A percentile compares a stretch with the other conserved stretches of the same genome.
These are phyloP conservation scores for Caenorhabditis japonica DNA, from an alignment of 2,888 invertebrate genomes.

Conservation along the genomic window DNA sequence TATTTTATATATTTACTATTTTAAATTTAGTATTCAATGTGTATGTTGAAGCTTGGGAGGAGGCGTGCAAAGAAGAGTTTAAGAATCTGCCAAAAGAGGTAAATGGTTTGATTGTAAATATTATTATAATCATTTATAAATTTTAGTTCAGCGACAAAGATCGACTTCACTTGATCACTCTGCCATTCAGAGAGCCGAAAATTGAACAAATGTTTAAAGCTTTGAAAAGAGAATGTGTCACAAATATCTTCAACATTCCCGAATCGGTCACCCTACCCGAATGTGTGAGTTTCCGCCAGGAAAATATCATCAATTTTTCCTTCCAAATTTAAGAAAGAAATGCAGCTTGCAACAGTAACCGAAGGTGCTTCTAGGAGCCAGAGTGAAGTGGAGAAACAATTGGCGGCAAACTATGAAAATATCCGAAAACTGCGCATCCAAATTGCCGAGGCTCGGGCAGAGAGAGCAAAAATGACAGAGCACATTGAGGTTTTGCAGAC, in stretches of 20 bases:
- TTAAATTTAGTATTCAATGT: constrained; percentile 42
- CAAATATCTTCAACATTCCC: constrained; percentile 37
- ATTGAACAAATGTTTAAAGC: constrained; percentile 16
- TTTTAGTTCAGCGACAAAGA: constrained; percentile 28
- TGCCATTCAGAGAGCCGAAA: constrained; percentile 21
- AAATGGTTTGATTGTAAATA: not conserved
- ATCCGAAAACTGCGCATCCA: constrained; percentile 41
- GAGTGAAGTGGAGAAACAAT: constrained; percentile 14
- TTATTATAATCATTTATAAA: not conserved
- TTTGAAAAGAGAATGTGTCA: constrained; percentile 33
- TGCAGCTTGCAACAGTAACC: constrained; percentile 11
- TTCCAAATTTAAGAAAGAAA: constrained; percentile 18
- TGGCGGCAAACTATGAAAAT: constrained; percentile 24
- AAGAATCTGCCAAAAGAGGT: constrained; percentile 13
- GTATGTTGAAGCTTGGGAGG: constrained; percentile 32
- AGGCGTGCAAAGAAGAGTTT: constrained; percentile 33
- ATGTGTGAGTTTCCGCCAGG: constrained; percentile 17
- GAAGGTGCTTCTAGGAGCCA: constrained; percentile 4
- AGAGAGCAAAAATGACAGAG: constrained; percentile 9
- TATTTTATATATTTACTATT: no score
- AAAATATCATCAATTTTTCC: not conserved
- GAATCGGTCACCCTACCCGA: constrained; percentile 29
- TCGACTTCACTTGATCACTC: constrained; percentile 6
- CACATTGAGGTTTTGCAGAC: constrained; percentile 24
- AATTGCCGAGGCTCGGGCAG: not conserved